Conservation (phyloP, 2,113 vertebrate genomes). For the Pangasianodon gigas region DNA sequence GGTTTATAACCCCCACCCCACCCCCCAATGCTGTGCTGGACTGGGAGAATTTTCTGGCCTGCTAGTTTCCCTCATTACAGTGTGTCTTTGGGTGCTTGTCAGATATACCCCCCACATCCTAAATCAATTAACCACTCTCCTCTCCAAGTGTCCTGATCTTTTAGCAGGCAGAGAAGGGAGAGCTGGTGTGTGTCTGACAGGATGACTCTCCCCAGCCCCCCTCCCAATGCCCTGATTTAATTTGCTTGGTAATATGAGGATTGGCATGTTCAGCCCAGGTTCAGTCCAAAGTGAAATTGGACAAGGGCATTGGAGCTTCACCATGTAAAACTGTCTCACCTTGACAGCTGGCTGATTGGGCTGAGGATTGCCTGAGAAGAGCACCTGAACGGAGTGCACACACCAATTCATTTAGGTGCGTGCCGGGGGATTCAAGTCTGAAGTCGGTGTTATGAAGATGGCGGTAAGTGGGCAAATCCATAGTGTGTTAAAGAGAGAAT, state of each 20-base stretch:
- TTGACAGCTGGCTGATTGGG: constrained; percentile 78
- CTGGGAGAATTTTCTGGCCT: constrained; percentile 33
- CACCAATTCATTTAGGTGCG: constrained; percentile 67
- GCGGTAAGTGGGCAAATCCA: constrained; percentile 61
- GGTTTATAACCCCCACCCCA: not conserved
- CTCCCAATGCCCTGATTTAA: constrained; percentile 73
- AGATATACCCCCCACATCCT: constrained; percentile 58
- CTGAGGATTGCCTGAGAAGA: constrained; percentile 65
- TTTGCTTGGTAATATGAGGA: constrained; percentile 82
- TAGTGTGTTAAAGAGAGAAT: constrained; percentile 1
- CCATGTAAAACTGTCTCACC: constrained; percentile 76
- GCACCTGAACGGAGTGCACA: constrained; percentile 68
- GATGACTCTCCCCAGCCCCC: constrained; percentile 41
- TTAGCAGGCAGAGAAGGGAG: constrained; percentile 56
- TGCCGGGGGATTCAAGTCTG: constrained; percentile 61
- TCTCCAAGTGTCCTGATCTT: constrained; percentile 64
- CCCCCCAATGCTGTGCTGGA: not conserved
- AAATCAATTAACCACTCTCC: constrained; percentile 69
- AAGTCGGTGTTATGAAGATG: constrained; percentile 58
- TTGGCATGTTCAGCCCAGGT: constrained; percentile 77
- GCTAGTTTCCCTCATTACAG: constrained; percentile 35
- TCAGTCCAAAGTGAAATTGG: constrained; percentile 81
- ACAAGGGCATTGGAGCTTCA: constrained; percentile 79
- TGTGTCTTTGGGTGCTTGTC: constrained; percentile 56
- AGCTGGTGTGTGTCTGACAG: constrained; percentile 56